Percentiles rank a stretch among this genome's conserved stretches.
Conservation (phyloP, 2,113 vertebrate species). For the Bos javanicus region DNA sequence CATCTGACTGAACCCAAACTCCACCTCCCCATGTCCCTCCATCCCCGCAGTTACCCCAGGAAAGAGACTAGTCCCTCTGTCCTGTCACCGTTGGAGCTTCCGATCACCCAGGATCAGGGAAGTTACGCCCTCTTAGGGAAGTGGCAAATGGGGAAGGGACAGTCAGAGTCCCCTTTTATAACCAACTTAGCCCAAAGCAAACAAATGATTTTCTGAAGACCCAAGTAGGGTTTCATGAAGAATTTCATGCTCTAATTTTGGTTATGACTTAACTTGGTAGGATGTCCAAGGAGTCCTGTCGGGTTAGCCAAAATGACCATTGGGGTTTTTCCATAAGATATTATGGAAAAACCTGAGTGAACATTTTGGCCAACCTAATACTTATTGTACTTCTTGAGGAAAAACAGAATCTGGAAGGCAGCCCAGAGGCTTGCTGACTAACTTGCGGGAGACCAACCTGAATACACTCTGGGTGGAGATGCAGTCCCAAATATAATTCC, state of each 20-base stretch:
- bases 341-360: not conserved
- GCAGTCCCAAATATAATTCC: not conserved
- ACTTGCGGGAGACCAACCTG: not conserved
- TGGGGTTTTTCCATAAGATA: not conserved
- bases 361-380: not conserved
- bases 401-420: not conserved
- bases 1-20: not conserved
- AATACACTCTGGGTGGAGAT: not conserved
- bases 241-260: not conserved
- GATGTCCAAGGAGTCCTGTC: not conserved
- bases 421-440: not conserved
- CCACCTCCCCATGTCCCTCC: not conserved
- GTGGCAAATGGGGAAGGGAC: not conserved
- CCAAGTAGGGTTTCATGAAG: not conserved
- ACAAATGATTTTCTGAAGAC: not conserved
- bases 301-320: not conserved
- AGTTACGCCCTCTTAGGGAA: not conserved
- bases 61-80: not conserved
- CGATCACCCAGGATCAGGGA: not conserved
- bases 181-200: not conserved
- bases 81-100: not conserved
- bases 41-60: not conserved
- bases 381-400: not conserved
- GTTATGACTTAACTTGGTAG: not conserved
- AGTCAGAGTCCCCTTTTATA: not conserved